phyloP scores from a whole-genome alignment of 2,888 invertebrate species.

The Nezara viridula region DNA sequence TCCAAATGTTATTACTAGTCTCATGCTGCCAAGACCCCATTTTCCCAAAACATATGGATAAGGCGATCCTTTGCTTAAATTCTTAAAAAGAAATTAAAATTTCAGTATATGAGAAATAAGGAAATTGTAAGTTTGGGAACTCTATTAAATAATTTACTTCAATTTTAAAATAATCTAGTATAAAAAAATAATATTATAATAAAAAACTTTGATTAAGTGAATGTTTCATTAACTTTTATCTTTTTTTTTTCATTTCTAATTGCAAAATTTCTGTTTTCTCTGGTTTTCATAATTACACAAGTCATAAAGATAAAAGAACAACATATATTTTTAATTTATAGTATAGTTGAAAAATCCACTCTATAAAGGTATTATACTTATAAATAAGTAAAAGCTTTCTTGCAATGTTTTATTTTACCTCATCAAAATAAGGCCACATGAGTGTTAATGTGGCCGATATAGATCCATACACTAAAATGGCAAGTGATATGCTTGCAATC shows the following conservation, averaged over 20 bases:
- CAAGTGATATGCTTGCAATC: conserved; percentile 80
- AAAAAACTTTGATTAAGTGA: too few relatives aligned
- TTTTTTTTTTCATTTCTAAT: too few relatives aligned
- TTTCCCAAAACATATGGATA: conserved; percentile 86
- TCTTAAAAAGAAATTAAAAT: conserved; percentile 23
- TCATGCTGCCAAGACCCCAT: conserved; percentile 82
- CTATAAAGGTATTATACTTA: too few relatives aligned
- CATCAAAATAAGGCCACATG: conserved; percentile 92
- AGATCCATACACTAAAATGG: conserved; percentile 91
- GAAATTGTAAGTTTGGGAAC: too few relatives aligned
- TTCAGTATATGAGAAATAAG: not conserved
- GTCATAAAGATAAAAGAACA: too few relatives aligned
- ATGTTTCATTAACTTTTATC: too few relatives aligned
- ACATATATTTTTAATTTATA: too few relatives aligned
- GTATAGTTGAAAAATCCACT: not conserved
- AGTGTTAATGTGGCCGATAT: conserved; percentile 93
- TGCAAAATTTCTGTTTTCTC: too few relatives aligned
- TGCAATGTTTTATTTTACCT: conserved; percentile 75
- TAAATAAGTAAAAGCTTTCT: not conserved
- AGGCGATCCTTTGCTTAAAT: conserved; percentile 73
- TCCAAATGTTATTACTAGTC: conserved; percentile 91
- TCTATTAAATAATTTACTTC: too few relatives aligned
- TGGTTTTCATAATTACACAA: too few relatives aligned
- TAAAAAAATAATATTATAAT: too few relatives aligned
- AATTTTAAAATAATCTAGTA: too few relatives aligned